These are phyloP conservation scores for Apis mellifera DNA, from an alignment of 1,140 invertebrate genomes.

Conservation along the genomic window Amel_HAv3.1 CM009936.2:7017501-7018000, in stretches of 20 bases:
- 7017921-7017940: constrained; percentile 19
- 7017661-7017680: neutral
- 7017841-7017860: neutral
- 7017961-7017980: constrained; percentile 56
- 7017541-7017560: neutral
- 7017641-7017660: neutral
- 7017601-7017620: neutral
- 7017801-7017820: constrained; percentile 17
- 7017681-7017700: neutral
- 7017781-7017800: constrained; percentile 12
- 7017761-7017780: neutral
- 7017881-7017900: constrained; percentile 16
- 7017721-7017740: neutral
- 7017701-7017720: neutral
- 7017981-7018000: constrained; percentile 27
- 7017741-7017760: neutral
- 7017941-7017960: constrained; percentile 48
- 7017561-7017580: neutral
- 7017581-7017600: neutral
- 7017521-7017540: neutral
- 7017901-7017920: constrained; percentile 34
- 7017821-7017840: neutral
- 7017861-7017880: neutral
- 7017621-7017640: neutral
- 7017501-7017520: neutral